These are phyloP conservation scores for Phylloscopus whistleri DNA, from an alignment of 2,113 vertebrate genomes.

Conservation along the genomic window DNA sequence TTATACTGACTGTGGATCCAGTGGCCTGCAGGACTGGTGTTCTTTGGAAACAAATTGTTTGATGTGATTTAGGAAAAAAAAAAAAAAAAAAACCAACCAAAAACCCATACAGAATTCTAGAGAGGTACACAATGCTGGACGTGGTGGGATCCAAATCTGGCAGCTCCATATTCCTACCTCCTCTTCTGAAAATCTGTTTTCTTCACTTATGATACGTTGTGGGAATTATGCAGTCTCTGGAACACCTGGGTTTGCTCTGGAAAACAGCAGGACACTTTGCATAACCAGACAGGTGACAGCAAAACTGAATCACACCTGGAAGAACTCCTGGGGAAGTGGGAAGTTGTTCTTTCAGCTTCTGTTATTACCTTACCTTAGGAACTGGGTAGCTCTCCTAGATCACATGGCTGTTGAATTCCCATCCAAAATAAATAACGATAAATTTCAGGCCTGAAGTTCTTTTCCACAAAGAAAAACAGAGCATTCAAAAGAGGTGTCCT, in stretches of 20 bases:
- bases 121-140: background rate
- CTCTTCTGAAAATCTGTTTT: background rate
- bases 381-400: background rate
- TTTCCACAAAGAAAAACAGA: background rate
- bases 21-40: background rate
- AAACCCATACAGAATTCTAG: background rate
- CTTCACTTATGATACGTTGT: background rate
- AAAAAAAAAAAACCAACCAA: no score
- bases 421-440: background rate
- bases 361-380: background rate
- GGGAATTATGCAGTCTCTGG: background rate
- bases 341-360: background rate
- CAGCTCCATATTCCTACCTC: background rate
- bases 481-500: accelerated
- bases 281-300: background rate
- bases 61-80: background rate
- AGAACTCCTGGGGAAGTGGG: background rate
- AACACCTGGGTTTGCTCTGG: slow-evolving; percentile 9
- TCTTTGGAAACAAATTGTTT: background rate
- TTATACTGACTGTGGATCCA: background rate
- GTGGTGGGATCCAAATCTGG: background rate
- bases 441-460: background rate
- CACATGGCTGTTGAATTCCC: background rate
- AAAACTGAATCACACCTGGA: background rate
- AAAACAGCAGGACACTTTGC: background rate